Evolutionary conservation across 2,113 vertebrate species (phyloP).

Genomic region (Dasyornis broadbenti): DNA sequence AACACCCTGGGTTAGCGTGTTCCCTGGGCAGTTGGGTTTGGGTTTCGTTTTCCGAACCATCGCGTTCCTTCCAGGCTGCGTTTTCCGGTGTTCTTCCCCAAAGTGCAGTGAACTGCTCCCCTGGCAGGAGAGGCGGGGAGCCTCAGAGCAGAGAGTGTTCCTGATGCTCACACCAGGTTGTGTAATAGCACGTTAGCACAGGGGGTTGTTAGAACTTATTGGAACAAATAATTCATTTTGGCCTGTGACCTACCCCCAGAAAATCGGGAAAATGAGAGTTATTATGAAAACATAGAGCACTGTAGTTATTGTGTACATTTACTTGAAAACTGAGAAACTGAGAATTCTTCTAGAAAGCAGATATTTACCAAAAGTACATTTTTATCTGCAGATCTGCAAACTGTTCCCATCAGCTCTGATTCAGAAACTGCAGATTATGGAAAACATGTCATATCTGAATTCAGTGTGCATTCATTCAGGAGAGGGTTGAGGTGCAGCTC

Average conservation of each 20-base stretch:
- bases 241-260: not conserved
- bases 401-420: not conserved
- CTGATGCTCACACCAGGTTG: not conserved
- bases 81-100: not conserved
- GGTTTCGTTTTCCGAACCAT: not conserved
- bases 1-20: rapidly evolving
- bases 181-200: not conserved
- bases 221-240: not conserved
- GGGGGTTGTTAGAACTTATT: not conserved
- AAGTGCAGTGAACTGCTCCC: not conserved
- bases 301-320: not conserved
- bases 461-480: not conserved
- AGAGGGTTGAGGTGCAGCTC: not conserved
- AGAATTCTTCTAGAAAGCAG: not conserved
- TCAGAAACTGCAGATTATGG: not conserved
- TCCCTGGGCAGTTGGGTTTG: rapidly evolving
- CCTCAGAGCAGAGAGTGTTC: not conserved
- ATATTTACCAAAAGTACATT: not conserved
- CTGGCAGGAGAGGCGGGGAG: not conserved
- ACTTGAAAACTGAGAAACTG: not conserved
- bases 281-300: not conserved
- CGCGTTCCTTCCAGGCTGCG: rapidly evolving
- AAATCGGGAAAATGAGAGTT: not conserved
- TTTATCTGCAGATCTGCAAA: not conserved
- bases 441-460: not conserved